Conservation (phyloP, 2,888 invertebrate species). For the Mechanitis mazaeus region DNA sequence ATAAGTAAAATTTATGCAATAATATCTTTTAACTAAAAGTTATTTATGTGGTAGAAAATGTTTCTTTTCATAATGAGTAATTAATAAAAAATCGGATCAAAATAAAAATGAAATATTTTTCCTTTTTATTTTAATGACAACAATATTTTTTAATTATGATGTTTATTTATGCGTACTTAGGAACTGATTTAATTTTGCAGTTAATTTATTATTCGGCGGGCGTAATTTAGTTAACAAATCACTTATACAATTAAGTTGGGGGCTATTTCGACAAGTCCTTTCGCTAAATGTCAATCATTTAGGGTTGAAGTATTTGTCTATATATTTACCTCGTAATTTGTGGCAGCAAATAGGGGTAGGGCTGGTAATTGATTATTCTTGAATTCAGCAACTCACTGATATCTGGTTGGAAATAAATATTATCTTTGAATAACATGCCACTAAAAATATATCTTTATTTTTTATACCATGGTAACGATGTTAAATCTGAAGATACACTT, state of each 20-base stretch:
- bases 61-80: too few relatives aligned
- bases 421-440: too few relatives aligned
- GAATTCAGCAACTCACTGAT: constrained; percentile 1
- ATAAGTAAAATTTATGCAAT: too few relatives aligned
- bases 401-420: not conserved
- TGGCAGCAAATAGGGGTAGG: not conserved
- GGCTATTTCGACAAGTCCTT: constrained; percentile 3
- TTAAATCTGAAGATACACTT: too few relatives aligned
- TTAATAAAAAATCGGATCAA: too few relatives aligned
- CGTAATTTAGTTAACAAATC: not conserved
- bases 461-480: too few relatives aligned
- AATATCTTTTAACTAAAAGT: too few relatives aligned
- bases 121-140: too few relatives aligned
- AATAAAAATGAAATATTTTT: too few relatives aligned
- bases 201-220: not conserved
- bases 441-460: too few relatives aligned
- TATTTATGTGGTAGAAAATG: too few relatives aligned
- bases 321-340: not conserved
- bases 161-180: not conserved
- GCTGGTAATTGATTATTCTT: constrained; percentile 2
- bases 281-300: not conserved
- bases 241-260: not conserved
- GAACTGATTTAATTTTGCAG: not conserved
- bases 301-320: not conserved
- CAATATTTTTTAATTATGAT: too few relatives aligned